phyloP scores from a whole-genome alignment of 2,888 invertebrate species.

The Drosophila monieri region DNA sequence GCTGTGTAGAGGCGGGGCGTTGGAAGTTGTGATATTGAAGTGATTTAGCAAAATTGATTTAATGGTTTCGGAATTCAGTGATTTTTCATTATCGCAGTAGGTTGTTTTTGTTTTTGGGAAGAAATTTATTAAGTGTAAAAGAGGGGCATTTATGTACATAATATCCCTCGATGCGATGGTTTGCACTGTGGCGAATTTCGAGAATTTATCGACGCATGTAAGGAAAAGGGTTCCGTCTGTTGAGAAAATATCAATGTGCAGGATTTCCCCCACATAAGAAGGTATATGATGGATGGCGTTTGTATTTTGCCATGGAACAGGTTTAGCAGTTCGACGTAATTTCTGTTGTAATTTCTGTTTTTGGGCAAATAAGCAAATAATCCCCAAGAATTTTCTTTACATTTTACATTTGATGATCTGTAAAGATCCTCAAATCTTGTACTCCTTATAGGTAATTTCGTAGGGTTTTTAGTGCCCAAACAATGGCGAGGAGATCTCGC shows the following conservation, averaged over 20 bases:
- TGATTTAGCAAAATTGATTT: not conserved
- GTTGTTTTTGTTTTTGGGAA: not conserved
- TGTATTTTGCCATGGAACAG: too few relatives aligned
- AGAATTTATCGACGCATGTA: not conserved
- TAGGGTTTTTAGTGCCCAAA: too few relatives aligned
- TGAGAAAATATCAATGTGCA: not conserved
- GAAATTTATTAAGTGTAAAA: slow-evolving; percentile 1
- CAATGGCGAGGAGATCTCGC: too few relatives aligned
- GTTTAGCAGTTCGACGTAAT: too few relatives aligned
- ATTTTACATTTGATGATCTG: too few relatives aligned
- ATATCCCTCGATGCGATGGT: not conserved
- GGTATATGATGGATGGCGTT: too few relatives aligned
- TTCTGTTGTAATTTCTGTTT: too few relatives aligned
- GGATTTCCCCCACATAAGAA: slow-evolving; percentile 4
- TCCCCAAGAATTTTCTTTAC: too few relatives aligned
- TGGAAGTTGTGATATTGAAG: not conserved
- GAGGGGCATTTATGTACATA: not conserved
- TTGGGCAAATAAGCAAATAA: too few relatives aligned
- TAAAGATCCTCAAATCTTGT: too few relatives aligned
- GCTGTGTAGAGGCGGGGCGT: slow-evolving; percentile 7
- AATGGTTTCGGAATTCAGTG: not conserved
- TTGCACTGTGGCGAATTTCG: slow-evolving; percentile 31
- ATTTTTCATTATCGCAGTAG: not conserved
- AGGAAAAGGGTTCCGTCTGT: not conserved
- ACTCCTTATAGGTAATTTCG: too few relatives aligned